Evolutionary conservation across 2,113 vertebrate species (phyloP), one percentile per base, ranked within the genome.

Genomic region (Epinephelus lanceolatus): DNA sequence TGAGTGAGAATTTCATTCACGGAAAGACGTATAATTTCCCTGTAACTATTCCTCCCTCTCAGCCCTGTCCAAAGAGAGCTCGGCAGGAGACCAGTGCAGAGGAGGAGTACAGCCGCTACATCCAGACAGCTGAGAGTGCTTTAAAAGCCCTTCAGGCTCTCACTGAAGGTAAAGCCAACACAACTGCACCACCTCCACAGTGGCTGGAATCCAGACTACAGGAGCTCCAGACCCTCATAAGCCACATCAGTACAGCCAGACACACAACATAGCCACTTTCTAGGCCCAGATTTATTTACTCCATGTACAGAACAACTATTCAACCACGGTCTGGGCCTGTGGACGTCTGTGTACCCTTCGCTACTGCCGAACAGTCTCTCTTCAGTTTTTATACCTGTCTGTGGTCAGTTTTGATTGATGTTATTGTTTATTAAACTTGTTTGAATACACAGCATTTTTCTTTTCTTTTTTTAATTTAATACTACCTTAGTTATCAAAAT

Each of bases 51-150:
- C 69, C 37, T 56, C 25, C 15, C 56, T 55, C 51, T 51, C 93
- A 99, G 98, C 97, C 97, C 0, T 91, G 83, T 68, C 90, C 94
- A 10, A 99, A 99, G 85, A 95, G 94, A 94, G 94, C 93, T 1
- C 96, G 97, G 13, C 95, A 91, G 0, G 95, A 95, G 45, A 76
- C 76, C 0, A 83, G 89, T 5, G 30, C 66, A 3, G 97, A 97
- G 76, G 96, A 96, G 33, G 95, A 97, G 85, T 97, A 93, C 51
- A 92, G 94, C 80, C 83, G 90, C 51, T 93, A 96, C 9, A 33
- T 98, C 59, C 95, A 95, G 62, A 92, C 79, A 0, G 96, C 96
- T 21, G 93, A 94, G 62, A 91, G 86, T 10, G 95, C 96, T 59
- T 71, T 99, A 86, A 96, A 94, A 47, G 93, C 95, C 6, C 52